These are phyloP conservation scores for Ophraella communa DNA, from an alignment of 2,888 invertebrate species.

Conservation along the genomic window DNA sequence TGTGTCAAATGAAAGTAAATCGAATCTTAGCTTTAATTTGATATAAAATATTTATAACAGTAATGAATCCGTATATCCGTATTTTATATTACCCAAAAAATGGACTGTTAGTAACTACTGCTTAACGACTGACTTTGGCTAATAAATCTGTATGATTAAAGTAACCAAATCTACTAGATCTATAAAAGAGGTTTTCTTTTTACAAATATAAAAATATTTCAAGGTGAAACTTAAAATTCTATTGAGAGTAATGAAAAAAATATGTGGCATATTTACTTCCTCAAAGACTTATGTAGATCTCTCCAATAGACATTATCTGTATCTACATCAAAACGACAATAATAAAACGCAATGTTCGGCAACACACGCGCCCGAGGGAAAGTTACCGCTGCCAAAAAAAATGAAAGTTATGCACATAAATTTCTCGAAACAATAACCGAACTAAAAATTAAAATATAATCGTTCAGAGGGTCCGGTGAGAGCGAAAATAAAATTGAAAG, in stretches of 20 bases:
- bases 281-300: neutral
- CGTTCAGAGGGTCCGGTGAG: conserved; percentile 4
- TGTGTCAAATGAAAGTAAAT: too few relatives aligned
- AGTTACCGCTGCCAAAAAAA: conserved; percentile 8
- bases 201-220: too few relatives aligned
- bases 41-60: too few relatives aligned
- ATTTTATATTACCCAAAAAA: too few relatives aligned
- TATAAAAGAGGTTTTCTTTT: too few relatives aligned
- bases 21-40: too few relatives aligned
- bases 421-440: conserved; percentile 9
- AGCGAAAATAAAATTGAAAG: conserved; percentile 4
- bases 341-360: neutral
- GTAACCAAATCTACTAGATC: too few relatives aligned
- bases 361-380: conserved; percentile 2
- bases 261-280: neutral
- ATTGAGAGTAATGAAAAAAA: neutral
- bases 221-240: too few relatives aligned
- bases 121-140: too few relatives aligned
- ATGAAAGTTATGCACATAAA: conserved; percentile 18
- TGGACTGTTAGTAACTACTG: too few relatives aligned
- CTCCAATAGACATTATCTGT: neutral
- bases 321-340: neutral
- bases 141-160: too few relatives aligned
- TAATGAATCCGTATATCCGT: too few relatives aligned
- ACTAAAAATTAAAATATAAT: conserved; percentile 3